Base-by-base conservation (phyloP, 1,140 invertebrate genomes). In the Caenorhabditis briggsae region DNA sequence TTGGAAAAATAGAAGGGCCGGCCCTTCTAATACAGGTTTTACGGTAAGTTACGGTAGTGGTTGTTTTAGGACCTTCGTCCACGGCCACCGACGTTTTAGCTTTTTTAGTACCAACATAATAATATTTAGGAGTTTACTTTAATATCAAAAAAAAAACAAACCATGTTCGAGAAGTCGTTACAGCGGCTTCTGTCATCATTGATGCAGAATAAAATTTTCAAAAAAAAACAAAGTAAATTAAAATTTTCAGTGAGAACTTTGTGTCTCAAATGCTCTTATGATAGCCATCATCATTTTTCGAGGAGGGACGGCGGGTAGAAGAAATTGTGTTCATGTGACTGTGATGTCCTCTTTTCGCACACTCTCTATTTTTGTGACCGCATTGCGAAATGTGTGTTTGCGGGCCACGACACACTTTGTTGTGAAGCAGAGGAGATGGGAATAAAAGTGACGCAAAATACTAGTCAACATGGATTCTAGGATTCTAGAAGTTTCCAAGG, bases 391-490 rank as follows among this genome's bases (percentile, higher is more conserved):
- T 50, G 1, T 16, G 65, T 46, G 65, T 20, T 43, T 46, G 41
- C 41, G 33, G 70, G 20, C n/a, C 46, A 33, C 3, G 14, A 23
- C 70, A 50, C 70, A 78, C 23, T 50, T 11, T 50, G 12, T 78
- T 78, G 43, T 78, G 46, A 78, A 78, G 20, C 12, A 1, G 14
- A 65, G 7, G 20, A 9, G 12, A 20, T 50, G n/a, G n/a, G n/a
- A n/a, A n/a, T n/a, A n/a, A n/a, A n/a, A n/a, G n/a, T n/a, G 46
- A 78, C 46, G 70, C 43, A 78, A 78, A 23, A 70, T 46, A n/a
- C n/a, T n/a, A 48, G 16, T 8, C 5, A 48, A 46, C 50, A 53
- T 58, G 56, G 56, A 58, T 9, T n/a, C 5, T n/a, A 61, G n/a
- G n/a, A 58, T 1, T 58, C 5, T n/a, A 61, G 23, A 61, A 61